phyloP scores from a whole-genome alignment of 2,888 invertebrate species.

The Blastobasis adustella region DNA sequence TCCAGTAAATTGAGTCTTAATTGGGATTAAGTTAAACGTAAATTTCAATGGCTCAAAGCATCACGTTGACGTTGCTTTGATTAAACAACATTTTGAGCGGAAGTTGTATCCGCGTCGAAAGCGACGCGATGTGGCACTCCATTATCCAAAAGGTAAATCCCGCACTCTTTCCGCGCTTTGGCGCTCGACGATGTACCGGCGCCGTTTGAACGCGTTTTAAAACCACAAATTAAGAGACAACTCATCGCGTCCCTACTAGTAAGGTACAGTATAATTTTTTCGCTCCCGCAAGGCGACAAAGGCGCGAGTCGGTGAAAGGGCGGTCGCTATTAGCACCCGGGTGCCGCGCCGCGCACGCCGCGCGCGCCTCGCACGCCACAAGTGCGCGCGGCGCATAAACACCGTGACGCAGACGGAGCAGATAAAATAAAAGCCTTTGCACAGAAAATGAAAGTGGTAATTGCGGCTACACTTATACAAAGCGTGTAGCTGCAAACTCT shows the following conservation, averaged over 20 bases:
- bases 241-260: slow-evolving; percentile 26
- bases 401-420: slow-evolving; percentile 40
- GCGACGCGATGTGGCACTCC: slow-evolving; percentile 3
- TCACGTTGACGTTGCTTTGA: too few relatives aligned
- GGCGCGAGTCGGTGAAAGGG: slow-evolving; percentile 34
- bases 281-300: slow-evolving; percentile 18
- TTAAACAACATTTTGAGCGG: too few relatives aligned
- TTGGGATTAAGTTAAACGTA: too few relatives aligned
- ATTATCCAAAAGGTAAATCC: slow-evolving; percentile 21
- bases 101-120: too few relatives aligned
- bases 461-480: slow-evolving; percentile 52
- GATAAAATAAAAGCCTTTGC: slow-evolving; percentile 56
- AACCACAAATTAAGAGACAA: slow-evolving; percentile 49
- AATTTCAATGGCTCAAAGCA: too few relatives aligned
- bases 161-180: slow-evolving; percentile 44
- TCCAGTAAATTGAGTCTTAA: too few relatives aligned
- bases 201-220: slow-evolving; percentile 31
- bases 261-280: slow-evolving; percentile 30
- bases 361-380: too few relatives aligned
- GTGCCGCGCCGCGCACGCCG: slow-evolving; percentile 17
- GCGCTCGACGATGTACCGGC: slow-evolving; percentile 37
- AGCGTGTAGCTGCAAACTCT: slow-evolving; percentile 50
- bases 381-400: slow-evolving; percentile 36
- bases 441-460: slow-evolving; percentile 56
- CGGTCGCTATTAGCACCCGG: slow-evolving; percentile 12